These are phyloP conservation scores for Ochropleura plecta DNA, from an alignment of 2,888 invertebrate genomes.

Conservation along the genomic window DNA sequence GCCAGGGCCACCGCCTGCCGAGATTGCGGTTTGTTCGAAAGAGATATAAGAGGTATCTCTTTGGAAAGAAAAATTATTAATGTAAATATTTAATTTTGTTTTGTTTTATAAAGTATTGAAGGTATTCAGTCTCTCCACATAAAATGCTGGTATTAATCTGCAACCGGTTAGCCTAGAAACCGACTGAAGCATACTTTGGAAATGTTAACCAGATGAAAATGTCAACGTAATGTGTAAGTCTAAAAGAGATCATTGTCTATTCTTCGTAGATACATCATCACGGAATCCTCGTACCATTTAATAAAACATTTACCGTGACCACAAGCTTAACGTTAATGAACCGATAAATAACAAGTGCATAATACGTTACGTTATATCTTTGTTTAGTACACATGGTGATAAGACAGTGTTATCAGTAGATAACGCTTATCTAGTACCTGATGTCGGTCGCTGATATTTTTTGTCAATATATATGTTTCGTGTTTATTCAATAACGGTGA, in stretches of 20 bases:
- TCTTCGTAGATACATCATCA: not conserved
- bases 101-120: not conserved
- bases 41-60: too few species aligned
- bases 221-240: not conserved
- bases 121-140: not conserved
- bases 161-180: not conserved
- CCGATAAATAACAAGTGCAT: slow-evolving; percentile 24
- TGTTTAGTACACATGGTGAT: slow-evolving; percentile 54
- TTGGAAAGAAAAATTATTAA: too few species aligned
- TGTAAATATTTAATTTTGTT: too few species aligned
- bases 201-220: not conserved
- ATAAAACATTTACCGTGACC: slow-evolving; percentile 25
- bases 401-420: slow-evolving; percentile 29
- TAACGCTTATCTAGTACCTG: slow-evolving; percentile 26
- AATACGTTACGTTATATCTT: slow-evolving; percentile 32
- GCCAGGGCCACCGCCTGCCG: too few species aligned
- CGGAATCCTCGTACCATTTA: slow-evolving; percentile 5
- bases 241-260: not conserved
- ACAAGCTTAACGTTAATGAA: slow-evolving; percentile 39
- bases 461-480: slow-evolving; percentile 31
- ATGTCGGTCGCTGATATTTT: slow-evolving; percentile 25
- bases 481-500: not conserved
- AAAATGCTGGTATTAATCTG: not conserved
- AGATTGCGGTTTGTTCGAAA: too few species aligned
- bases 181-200: not conserved